phyloP scores from a whole-genome alignment of 2,888 invertebrate species.

The Limenitis camilla region DNA sequence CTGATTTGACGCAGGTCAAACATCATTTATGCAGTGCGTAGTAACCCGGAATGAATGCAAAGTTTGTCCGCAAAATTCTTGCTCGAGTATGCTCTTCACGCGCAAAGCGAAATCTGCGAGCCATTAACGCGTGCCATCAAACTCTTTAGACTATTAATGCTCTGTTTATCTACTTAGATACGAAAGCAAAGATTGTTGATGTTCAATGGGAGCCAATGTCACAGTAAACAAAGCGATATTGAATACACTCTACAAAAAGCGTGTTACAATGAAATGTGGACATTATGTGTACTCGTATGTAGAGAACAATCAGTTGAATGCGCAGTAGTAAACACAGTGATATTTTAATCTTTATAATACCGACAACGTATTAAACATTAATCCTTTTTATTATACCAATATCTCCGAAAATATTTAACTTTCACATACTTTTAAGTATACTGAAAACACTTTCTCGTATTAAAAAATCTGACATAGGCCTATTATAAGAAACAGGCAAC shows the following conservation, averaged over 20 bases:
- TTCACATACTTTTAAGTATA: constrained; percentile 9
- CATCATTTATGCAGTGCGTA: constrained; percentile 59
- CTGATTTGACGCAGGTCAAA: constrained; percentile 51
- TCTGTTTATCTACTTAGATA: constrained; percentile 28
- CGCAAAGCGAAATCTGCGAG: constrained; percentile 48
- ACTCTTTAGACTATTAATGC: constrained; percentile 36
- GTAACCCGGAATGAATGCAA: constrained; percentile 61
- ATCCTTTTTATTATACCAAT: constrained; percentile 23
- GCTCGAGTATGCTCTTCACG: constrained; percentile 44
- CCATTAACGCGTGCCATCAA: constrained; percentile 45
- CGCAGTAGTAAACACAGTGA: constrained; percentile 32
- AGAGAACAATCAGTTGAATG: constrained; percentile 38
- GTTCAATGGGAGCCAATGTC: constrained; percentile 11
- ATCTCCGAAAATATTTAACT: constrained; percentile 34
- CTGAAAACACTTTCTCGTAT: constrained; percentile 11
- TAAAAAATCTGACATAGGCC: background rate
- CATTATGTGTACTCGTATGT: constrained; percentile 39
- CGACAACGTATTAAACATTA: too few relatives aligned
- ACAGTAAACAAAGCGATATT: constrained; percentile 14
- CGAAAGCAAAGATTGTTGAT: constrained; percentile 20
- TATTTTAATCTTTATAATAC: constrained; percentile 35
- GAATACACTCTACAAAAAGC: constrained; percentile 16
- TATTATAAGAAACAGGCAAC: background rate
- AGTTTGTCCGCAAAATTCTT: constrained; percentile 44
- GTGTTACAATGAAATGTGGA: constrained; percentile 28